These are phyloP conservation scores for Gracilinanus agilis DNA, from an alignment of 2,113 vertebrate genomes.

Conservation along the genomic window DNA sequence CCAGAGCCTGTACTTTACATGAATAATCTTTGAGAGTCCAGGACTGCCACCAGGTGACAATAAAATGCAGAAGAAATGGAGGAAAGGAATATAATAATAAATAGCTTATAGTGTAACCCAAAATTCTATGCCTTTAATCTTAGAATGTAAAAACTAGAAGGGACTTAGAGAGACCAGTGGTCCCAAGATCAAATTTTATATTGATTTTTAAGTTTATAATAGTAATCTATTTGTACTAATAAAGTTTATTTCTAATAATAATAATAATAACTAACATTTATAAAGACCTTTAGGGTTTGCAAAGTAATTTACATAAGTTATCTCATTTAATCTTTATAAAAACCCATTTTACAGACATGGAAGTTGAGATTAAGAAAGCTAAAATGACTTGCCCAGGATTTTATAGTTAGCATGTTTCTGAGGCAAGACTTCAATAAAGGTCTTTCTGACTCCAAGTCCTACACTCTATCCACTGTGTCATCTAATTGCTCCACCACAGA, in stretches of 20 bases:
- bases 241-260: neutral
- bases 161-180: neutral
- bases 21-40: neutral
- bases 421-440: no score
- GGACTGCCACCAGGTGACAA: conserved; percentile 1
- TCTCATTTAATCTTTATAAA: neutral
- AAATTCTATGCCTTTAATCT: neutral
- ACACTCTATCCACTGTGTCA: no score
- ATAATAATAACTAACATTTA: neutral
- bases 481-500: no score
- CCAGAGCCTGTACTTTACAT: neutral
- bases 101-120: neutral
- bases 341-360: neutral
- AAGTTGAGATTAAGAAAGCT: neutral
- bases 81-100: neutral
- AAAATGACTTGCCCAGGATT: no score
- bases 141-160: neutral
- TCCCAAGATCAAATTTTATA: neutral
- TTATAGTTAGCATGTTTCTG: no score
- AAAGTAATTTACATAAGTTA: neutral
- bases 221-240: neutral
- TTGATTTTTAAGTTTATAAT: neutral
- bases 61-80: neutral
- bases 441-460: no score
- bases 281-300: neutral